These are phyloP conservation scores for Cryptomyrus ogoouensis DNA, from an alignment of 2,113 vertebrate species.

Conservation along the genomic window DNA sequence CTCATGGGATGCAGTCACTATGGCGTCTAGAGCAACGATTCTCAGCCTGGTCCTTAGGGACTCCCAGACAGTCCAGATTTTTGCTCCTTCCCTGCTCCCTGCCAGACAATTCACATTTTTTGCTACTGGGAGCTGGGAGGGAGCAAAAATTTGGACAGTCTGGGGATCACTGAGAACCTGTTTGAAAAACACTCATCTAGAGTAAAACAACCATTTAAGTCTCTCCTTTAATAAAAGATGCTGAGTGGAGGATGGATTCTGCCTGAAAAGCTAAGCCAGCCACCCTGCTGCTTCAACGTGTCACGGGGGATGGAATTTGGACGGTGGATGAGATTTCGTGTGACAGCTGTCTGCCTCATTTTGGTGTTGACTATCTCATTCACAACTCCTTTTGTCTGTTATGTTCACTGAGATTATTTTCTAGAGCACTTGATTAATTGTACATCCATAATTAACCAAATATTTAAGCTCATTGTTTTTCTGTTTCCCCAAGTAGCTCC, in stretches of 20 bases:
- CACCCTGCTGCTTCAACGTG: not conserved
- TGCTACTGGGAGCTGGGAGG: not conserved
- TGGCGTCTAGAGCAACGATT: not conserved
- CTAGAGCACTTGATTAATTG: not conserved
- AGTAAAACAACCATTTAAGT: not conserved
- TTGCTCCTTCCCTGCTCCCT: not conserved
- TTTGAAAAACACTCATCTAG: not conserved
- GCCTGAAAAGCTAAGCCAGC: not conserved
- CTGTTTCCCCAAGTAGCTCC: not conserved
- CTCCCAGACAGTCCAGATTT: not conserved
- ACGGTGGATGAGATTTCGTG: not conserved
- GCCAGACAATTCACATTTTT: not conserved
- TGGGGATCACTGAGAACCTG: not conserved
- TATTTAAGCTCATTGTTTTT: not conserved
- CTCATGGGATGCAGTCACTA: not conserved
- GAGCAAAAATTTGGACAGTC: not conserved
- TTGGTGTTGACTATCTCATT: not conserved
- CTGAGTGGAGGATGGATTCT: not conserved
- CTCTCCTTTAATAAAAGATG: not conserved
- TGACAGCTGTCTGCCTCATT: not conserved
- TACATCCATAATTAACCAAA: not conserved
- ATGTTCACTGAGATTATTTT: not conserved
- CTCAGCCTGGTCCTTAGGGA: not conserved
- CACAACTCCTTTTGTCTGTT: not conserved
- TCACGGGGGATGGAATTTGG: not conserved